A percentile compares a stretch with the other conserved stretches of the same genome.
Evolutionary conservation across 2,113 vertebrate species (phyloP).

Genomic region (Hydrochoerus hydrochaeris): DNA sequence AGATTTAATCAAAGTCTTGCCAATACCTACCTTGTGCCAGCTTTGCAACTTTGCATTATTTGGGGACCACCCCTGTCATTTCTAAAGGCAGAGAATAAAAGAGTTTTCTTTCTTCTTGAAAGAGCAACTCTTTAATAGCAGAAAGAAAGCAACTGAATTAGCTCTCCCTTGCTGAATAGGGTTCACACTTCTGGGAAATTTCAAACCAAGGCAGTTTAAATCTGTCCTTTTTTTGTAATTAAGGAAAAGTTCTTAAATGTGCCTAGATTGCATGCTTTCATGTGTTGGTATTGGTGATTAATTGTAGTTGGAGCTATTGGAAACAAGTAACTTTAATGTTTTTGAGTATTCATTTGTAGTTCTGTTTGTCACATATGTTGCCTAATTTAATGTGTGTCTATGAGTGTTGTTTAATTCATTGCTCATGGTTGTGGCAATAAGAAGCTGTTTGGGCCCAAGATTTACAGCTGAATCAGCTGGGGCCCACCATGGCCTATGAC

Average conservation of each 20-base stretch:
- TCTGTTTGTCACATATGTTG: not conserved
- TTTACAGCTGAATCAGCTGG: not conserved
- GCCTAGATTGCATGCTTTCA: not conserved
- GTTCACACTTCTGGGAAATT: not conserved
- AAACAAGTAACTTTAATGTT: not conserved
- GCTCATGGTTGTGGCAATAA: not conserved
- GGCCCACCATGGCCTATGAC: not conserved
- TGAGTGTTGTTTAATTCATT: not conserved
- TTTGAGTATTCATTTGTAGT: not conserved
- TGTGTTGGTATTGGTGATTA: not conserved
- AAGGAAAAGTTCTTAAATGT: not conserved
- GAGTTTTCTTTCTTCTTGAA: conserved; percentile 33
- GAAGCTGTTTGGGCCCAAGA: not conserved
- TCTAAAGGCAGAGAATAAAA: conserved; percentile 26
- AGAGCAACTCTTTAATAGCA: not conserved
- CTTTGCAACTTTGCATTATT: conserved; percentile 14
- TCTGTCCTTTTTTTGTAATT: not conserved
- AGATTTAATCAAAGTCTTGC: conserved; percentile 68
- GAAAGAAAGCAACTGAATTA: not conserved
- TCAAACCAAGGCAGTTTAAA: conserved; percentile 16
- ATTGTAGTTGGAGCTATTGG: not conserved
- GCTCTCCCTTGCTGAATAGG: not conserved
- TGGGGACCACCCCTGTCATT: not conserved
- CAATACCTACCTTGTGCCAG: conserved; percentile 8
- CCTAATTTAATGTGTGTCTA: not conserved